A percentile compares a stretch with the other conserved stretches of the same genome.
Conservation (phyloP, 2,113 vertebrate genomes). For the Plestiodon gilberti region DNA sequence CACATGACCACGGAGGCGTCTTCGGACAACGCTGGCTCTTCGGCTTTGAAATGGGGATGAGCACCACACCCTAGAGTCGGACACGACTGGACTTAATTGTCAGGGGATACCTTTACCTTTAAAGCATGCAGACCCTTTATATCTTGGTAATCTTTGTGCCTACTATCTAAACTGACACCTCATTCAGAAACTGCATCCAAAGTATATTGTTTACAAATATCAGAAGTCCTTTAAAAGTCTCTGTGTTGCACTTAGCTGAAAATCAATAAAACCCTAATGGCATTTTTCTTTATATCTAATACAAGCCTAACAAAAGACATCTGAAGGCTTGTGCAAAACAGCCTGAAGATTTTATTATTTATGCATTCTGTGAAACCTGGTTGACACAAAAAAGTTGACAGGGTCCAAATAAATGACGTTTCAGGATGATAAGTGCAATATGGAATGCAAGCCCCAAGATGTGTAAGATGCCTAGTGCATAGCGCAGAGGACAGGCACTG, state of each 20-base stretch:
- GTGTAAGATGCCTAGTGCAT: not conserved
- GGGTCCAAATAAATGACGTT: not conserved
- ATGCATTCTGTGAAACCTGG: not conserved
- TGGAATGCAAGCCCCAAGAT: not conserved
- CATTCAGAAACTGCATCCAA: not conserved
- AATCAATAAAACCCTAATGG: not conserved
- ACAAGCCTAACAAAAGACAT: not conserved
- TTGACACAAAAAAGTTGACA: not conserved
- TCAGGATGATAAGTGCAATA: not conserved
- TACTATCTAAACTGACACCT: not conserved
- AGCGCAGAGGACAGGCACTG: not conserved
- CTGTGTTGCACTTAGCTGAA: not conserved
- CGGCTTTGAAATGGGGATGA: no score
- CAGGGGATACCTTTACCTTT: no score
- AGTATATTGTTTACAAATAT: not conserved
- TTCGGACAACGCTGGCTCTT: no score
- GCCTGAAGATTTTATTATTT: not conserved
- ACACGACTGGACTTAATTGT: no score
- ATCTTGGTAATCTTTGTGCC: not conserved
- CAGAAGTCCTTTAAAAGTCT: not conserved
- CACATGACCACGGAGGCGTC: no score
- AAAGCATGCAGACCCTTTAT: no score
- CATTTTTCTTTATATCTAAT: not conserved
- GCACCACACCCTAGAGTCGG: no score
- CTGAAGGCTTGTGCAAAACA: not conserved